These are phyloP conservation scores for Trididemnum clinides DNA, from an alignment of 23 tunicate species.

Conservation along the genomic window DNA sequence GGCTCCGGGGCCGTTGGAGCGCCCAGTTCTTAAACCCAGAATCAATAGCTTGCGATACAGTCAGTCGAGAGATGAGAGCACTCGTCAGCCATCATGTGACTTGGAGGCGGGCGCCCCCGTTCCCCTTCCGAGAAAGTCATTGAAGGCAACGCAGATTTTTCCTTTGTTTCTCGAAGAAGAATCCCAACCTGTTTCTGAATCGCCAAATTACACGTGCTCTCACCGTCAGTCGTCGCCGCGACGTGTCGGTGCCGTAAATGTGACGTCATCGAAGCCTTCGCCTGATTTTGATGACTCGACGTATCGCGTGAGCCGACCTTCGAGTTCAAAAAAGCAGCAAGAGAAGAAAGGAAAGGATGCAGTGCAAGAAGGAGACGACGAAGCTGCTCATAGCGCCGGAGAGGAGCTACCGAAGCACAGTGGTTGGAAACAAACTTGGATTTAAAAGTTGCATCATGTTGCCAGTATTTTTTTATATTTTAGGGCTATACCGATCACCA, in stretches of 20 bases:
- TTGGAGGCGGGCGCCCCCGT: not conserved
- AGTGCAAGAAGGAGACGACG: not conserved
- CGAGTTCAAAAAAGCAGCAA: not conserved
- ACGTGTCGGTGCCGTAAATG: not conserved
- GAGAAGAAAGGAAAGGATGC: not conserved
- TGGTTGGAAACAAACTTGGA: conserved; percentile 28
- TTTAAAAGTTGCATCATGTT: no score
- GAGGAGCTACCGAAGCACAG: not conserved
- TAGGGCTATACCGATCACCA: no score
- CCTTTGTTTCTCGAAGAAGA: not conserved
- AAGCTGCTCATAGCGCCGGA: not conserved
- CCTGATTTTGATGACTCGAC: conserved; percentile 24
- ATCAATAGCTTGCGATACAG: conserved; percentile 2
- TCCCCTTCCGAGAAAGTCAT: not conserved
- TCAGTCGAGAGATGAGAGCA: not conserved
- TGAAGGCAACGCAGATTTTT: not conserved
- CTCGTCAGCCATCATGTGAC: not conserved
- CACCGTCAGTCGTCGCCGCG: not conserved
- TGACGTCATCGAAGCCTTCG: not conserved
- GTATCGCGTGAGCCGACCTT: not conserved
- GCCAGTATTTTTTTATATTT: no score
- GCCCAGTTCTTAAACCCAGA: conserved; percentile 27
- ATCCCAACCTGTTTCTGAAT: not conserved
- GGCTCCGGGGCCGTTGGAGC: not conserved
- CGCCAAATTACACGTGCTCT: not conserved